Percentiles rank a stretch among this genome's conserved stretches.
Evolutionary conservation across 1,140 invertebrate genomes (phyloP).

Genomic region (Drosophila busckii): DNA sequence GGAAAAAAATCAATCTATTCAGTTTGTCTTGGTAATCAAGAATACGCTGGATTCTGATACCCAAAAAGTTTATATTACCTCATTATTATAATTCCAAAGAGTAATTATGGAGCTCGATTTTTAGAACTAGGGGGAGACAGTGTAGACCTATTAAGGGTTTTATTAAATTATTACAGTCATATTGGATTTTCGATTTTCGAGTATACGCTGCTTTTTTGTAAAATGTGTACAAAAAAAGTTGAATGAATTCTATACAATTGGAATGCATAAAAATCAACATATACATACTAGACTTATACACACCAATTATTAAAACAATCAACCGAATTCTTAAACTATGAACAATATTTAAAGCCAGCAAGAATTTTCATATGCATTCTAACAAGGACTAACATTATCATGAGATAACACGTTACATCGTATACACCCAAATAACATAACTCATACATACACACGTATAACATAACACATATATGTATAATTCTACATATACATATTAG

Average conservation of each 20-base stretch:
- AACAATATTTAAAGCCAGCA: too few relatives aligned
- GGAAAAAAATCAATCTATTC: too few relatives aligned
- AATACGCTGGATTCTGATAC: too few relatives aligned
- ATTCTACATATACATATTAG: slow-evolving; percentile 31
- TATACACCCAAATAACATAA: slow-evolving; percentile 26
- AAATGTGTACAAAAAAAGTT: slow-evolving; percentile 6
- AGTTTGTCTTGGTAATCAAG: too few relatives aligned
- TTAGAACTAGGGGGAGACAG: too few relatives aligned
- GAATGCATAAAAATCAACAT: neutral
- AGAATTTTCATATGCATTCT: slow-evolving; percentile 32
- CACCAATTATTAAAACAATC: too few relatives aligned
- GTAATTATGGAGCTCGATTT: too few relatives aligned
- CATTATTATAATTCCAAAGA: too few relatives aligned
- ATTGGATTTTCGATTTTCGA: neutral
- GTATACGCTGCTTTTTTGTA: slow-evolving; percentile 39
- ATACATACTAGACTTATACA: neutral
- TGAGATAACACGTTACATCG: slow-evolving; percentile 15
- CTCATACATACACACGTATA: slow-evolving; percentile 17
- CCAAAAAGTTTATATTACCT: too few relatives aligned
- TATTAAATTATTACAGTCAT: neutral
- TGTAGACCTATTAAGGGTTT: too few relatives aligned
- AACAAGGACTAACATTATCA: slow-evolving; percentile 21
- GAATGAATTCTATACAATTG: neutral
- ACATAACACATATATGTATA: slow-evolving; percentile 14
- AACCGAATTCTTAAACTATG: too few relatives aligned